Evolutionary conservation across 2,797 vertebrate species (phyloP).

Genomic region (Fistularia tabacaria): DNA sequence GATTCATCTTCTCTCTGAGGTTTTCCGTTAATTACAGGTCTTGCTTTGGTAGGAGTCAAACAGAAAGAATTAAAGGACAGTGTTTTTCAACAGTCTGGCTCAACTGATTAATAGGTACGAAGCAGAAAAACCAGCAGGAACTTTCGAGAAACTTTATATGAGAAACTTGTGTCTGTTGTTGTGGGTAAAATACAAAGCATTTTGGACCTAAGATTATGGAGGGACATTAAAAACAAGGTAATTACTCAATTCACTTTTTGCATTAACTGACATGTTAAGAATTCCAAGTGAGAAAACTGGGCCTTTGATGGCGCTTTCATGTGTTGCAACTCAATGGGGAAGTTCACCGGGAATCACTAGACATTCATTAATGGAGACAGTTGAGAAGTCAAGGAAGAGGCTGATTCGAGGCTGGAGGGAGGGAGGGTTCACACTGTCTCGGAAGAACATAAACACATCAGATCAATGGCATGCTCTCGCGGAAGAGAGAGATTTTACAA

Average conservation of each 20-base stretch:
- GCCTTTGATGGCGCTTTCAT: constrained; percentile 47
- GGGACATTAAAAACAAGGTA: constrained; percentile 24
- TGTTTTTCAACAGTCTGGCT: constrained; percentile 40
- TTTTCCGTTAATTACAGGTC: constrained; percentile 55
- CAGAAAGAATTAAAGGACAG: constrained; percentile 58
- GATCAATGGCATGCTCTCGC: too few relatives aligned
- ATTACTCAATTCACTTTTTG: constrained; percentile 23
- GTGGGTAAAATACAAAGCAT: constrained; percentile 11
- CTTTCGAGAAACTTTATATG: too few relatives aligned
- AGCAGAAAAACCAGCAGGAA: constrained; percentile 40
- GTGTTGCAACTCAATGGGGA: constrained; percentile 14
- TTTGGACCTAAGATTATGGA: too few relatives aligned
- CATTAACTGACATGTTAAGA: too few relatives aligned
- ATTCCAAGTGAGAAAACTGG: constrained; percentile 29
- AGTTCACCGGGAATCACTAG: constrained; percentile 16
- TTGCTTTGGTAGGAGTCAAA: constrained; percentile 51
- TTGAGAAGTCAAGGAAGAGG: constrained; percentile 29
- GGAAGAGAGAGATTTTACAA: too few relatives aligned
- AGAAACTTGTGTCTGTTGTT: too few relatives aligned
- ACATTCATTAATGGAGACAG: constrained; percentile 29
- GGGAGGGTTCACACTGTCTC: too few relatives aligned
- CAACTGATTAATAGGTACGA: constrained; percentile 44
- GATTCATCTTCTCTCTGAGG: constrained; percentile 34
- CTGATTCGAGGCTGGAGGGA: constrained; percentile 11
- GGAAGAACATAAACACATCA: too few relatives aligned